These are phyloP conservation scores for Pyrrhia umbra DNA, from an alignment of 2,888 invertebrate genomes.

Conservation along the genomic window DNA sequence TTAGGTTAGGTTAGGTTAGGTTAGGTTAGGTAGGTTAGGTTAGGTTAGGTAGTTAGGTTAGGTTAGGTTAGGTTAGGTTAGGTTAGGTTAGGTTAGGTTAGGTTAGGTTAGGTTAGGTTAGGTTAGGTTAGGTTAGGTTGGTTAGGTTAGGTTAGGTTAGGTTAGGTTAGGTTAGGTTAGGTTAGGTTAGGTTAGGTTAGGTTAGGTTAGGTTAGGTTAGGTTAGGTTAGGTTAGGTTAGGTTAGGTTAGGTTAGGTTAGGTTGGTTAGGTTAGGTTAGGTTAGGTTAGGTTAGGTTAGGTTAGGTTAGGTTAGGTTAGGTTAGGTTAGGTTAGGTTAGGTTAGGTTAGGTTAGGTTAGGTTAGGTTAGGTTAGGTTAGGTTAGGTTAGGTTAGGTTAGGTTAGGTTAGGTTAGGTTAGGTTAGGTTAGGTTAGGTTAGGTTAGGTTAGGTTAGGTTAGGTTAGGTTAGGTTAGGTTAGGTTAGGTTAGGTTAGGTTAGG, in stretches of 20 bases:
- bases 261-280: slow-evolving; percentile 31
- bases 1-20: too few species aligned
- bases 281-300: slow-evolving; percentile 41
- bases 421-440: slow-evolving; percentile 26
- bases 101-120: too few species aligned
- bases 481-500: slow-evolving; percentile 25
- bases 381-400: slow-evolving; percentile 38
- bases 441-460: slow-evolving; percentile 22
- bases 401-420: slow-evolving; percentile 34
- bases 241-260: too few species aligned
- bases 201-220: slow-evolving; percentile 38
- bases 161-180: slow-evolving; percentile 29
- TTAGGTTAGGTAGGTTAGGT: too few species aligned
- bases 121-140: slow-evolving; percentile 24
- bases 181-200: slow-evolving; percentile 38
- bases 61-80: too few species aligned
- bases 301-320: slow-evolving; percentile 41
- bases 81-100: too few species aligned
- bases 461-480: slow-evolving; percentile 25
- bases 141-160: slow-evolving; percentile 28
- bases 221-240: slow-evolving; percentile 27
- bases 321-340: slow-evolving; percentile 13
- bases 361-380: slow-evolving; percentile 14
- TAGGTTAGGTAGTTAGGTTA: too few species aligned
- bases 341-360: slow-evolving; percentile 28